phyloP scores from a whole-genome alignment of 2,888 invertebrate genomes.

The Orchesella flavescens region DNA sequence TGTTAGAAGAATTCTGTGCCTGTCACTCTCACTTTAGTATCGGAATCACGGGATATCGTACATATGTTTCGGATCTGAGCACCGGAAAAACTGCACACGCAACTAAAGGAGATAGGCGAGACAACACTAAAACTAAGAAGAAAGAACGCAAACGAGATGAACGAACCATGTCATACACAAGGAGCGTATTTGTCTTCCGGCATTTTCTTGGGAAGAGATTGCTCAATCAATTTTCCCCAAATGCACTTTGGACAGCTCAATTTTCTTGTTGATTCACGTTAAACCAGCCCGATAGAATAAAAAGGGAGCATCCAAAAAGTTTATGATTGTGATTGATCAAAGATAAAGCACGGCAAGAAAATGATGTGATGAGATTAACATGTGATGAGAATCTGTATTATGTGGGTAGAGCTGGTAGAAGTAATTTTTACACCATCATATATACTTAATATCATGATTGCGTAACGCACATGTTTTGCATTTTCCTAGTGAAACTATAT shows the following conservation, averaged over 20 bases:
- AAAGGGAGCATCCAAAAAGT: constrained; percentile 26
- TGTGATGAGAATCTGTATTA: constrained; percentile 1
- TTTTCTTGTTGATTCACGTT: constrained; percentile 44
- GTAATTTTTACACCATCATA: neutral
- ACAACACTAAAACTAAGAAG: neutral
- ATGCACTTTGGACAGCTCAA: constrained; percentile 61
- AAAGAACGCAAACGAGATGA: neutral
- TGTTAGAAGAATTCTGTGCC: constrained; percentile 37
- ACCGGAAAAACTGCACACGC: constrained; percentile 32
- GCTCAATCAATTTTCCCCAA: constrained; percentile 60
- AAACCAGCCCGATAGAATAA: too few relatives aligned
- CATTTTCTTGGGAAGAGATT: constrained; percentile 46
- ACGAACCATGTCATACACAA: constrained; percentile 35
- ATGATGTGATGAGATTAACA: constrained; percentile 30
- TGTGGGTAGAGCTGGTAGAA: neutral
- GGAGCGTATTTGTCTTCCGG: constrained; percentile 50
- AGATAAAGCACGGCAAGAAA: constrained; percentile 50
- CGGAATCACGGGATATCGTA: constrained; percentile 5
- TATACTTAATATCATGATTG: too few relatives aligned
- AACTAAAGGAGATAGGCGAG: too few relatives aligned
- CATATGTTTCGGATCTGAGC: constrained; percentile 8
- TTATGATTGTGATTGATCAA: constrained; percentile 53
- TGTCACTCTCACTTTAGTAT: constrained; percentile 51
- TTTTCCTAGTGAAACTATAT: neutral
- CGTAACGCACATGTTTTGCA: neutral